Conservation (phyloP, 2,797 vertebrate species). For the Sebastolobus altivelis region DNA sequence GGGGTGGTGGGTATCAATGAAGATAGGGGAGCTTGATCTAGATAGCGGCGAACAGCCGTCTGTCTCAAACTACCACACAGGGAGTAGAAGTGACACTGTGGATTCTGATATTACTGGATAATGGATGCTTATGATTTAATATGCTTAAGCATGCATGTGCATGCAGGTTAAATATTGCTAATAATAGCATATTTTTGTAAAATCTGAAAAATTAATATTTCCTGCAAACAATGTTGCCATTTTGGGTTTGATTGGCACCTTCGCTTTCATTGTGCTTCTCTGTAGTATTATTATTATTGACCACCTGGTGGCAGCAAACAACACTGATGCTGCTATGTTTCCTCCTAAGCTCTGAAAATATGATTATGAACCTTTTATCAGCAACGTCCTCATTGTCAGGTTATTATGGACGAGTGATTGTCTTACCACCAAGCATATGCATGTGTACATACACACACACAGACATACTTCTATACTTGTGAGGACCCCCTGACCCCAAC, state of each 20-base stretch:
- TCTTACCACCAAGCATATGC: not conserved
- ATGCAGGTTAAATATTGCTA: not conserved
- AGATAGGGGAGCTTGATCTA: constrained; percentile 70
- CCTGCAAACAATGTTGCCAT: not conserved
- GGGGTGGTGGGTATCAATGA: constrained; percentile 61
- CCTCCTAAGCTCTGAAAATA: constrained; percentile 9
- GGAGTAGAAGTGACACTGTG: constrained; percentile 42
- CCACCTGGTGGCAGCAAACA: constrained; percentile 76
- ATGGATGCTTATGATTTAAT: not conserved
- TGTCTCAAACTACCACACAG: constrained; percentile 71
- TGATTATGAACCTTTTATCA: not conserved
- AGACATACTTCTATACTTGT: not conserved
- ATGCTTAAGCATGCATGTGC: not conserved
- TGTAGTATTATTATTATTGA: constrained; percentile 35
- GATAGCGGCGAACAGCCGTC: constrained; percentile 63
- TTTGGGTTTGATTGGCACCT: not conserved
- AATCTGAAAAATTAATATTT: not conserved
- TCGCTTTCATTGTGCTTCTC: not conserved
- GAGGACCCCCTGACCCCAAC: too few species aligned
- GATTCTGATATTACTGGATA: constrained; percentile 20
- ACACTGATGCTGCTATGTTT: constrained; percentile 31
- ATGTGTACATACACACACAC: not conserved
- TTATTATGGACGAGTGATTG: not conserved
- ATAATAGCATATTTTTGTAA: not conserved
- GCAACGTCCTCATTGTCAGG: not conserved